phyloP scores from a whole-genome alignment of 2,113 vertebrate species.

The Pampusana beccarii region DNA sequence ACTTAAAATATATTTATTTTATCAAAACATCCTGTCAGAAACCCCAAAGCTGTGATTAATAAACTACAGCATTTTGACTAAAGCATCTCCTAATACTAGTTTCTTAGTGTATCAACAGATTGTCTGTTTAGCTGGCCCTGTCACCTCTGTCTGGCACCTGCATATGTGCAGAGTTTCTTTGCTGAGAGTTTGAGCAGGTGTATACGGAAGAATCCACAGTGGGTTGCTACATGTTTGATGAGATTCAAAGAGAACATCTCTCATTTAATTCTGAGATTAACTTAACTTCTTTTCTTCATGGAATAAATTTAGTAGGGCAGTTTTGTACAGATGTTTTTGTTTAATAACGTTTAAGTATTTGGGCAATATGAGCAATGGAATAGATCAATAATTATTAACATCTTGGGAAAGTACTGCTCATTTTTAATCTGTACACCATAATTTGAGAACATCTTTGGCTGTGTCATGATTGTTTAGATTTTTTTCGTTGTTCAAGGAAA shows the following conservation, averaged over 20 bases:
- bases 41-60: conserved; percentile 68
- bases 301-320: not conserved
- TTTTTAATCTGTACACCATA: not conserved
- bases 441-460: not conserved
- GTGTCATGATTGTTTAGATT: not conserved
- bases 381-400: not conserved
- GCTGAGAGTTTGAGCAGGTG: not conserved
- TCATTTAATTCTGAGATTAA: not conserved
- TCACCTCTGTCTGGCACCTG: not conserved
- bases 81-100: conserved; percentile 47
- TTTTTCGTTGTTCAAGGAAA: not conserved
- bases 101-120: conserved; percentile 31
- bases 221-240: not conserved
- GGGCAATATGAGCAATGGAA: not conserved
- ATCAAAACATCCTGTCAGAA: conserved; percentile 80
- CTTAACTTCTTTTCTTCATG: not conserved
- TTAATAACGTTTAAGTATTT: not conserved
- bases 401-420: not conserved
- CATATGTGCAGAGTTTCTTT: not conserved
- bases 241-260: not conserved
- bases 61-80: conserved; percentile 72
- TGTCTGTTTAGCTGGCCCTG: not conserved
- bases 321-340: not conserved
- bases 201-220: not conserved
- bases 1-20: conserved; percentile 83